Percentiles rank a stretch among this genome's conserved stretches.
Evolutionary conservation across 2,797 vertebrate species (phyloP).

Genomic region (Pithecia hirsuta): DNA sequence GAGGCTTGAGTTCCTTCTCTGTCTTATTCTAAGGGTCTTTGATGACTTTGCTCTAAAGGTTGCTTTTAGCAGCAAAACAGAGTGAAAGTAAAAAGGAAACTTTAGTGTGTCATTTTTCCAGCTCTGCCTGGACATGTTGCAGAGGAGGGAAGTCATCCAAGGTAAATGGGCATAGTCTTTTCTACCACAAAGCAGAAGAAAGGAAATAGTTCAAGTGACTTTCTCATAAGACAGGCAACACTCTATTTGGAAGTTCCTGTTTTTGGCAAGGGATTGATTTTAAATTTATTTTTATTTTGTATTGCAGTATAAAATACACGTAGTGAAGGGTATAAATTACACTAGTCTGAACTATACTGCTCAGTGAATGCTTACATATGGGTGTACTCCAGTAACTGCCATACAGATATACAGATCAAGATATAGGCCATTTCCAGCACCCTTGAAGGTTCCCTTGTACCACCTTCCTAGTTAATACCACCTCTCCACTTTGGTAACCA

Average conservation of each 20-base stretch:
- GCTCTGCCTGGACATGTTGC: neutral
- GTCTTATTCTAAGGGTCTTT: neutral
- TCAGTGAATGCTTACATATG: neutral
- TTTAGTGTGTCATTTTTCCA: neutral
- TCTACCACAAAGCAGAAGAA: neutral
- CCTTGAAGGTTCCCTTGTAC: neutral
- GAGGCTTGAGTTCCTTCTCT: neutral
- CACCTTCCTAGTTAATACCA: neutral
- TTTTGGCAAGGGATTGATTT: neutral
- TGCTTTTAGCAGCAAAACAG: neutral
- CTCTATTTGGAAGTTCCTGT: neutral
- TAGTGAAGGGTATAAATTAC: neutral
- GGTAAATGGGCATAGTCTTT: neutral
- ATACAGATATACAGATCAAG: neutral
- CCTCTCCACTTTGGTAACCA: neutral
- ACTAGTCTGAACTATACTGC: neutral
- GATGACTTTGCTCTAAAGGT: neutral
- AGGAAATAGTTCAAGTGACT: neutral
- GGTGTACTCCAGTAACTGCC: neutral
- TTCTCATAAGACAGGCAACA: neutral
- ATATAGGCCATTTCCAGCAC: neutral
- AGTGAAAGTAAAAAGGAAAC: neutral
- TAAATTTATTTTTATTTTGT: conserved; percentile 14
- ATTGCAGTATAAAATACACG: neutral
- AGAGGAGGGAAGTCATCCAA: neutral